Evolutionary conservation across 1,140 invertebrate genomes (phyloP), one percentile per base, ranked within the genome.

Genomic region (Heliconius melpomene): DNA sequence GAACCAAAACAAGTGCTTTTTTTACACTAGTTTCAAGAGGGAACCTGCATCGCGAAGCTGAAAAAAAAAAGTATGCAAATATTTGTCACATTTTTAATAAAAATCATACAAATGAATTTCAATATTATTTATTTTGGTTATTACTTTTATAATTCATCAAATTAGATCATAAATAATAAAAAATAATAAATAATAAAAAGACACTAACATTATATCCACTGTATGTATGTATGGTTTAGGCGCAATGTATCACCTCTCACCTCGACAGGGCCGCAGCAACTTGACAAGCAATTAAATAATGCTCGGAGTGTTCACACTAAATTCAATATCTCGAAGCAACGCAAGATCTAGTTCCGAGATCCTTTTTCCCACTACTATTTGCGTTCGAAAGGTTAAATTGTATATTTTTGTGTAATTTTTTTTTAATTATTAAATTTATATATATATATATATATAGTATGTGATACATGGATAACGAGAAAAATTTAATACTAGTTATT

Each of bases 231-330:
- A 66, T 66, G 26, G 60, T 29, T 66, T 66, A 66, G 80, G 66
- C 72, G 82, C 86, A 72, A 78, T 81, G 84, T 86, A 90, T 90
- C 88, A 88, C 87, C 85, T 88, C 89, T 90, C 87, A 87, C 84
- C 86, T 77, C 83, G 86, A 88, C 85, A 83, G 83, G 74, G 75
- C 72, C 78, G 75, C 86, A 81, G 84, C 87, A 84, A 76, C 82
- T 85, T 91, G 92, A 94, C 92, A 91, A 85, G 86, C 88, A 93
- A 94, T 94, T 94, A 93, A 94, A 94, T 94, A 94, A 92, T 92
- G 91, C 89, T 89, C 81, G 79, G 82, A 92, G 89, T 92, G 89
- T 92, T 92, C 88, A 90, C 90, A 93, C 90, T 93, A 91, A 91
- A 92, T 93, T 92, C 91, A 93, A 93, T 93, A 94, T 92, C 89